Evolutionary conservation across 2,888 invertebrate species (phyloP).

Genomic region (Gisinianus flammeolus): DNA sequence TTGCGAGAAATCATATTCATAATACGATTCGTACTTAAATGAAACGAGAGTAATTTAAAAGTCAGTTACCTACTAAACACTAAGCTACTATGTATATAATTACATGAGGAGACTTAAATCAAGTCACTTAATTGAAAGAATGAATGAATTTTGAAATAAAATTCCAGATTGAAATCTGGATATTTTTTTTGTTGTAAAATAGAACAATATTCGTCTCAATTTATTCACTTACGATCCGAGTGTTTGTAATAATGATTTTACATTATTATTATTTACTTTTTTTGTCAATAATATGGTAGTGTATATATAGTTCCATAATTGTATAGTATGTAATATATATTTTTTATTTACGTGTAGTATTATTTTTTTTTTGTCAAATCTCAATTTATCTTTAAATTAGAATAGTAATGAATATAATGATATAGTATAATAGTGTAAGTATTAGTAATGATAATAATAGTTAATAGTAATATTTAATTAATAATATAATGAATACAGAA

Average conservation of each 20-base stretch:
- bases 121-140: too few species aligned
- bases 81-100: neutral
- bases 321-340: neutral
- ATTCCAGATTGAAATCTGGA: neutral
- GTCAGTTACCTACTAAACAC: too few species aligned
- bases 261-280: slow-evolving; percentile 4
- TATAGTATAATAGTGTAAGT: neutral
- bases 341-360: neutral
- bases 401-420: neutral
- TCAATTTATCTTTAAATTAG: neutral
- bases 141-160: neutral
- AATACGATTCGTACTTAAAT: too few species aligned
- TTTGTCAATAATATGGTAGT: neutral
- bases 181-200: slow-evolving; percentile 29
- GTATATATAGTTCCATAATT: neutral
- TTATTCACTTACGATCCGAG: neutral
- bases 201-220: slow-evolving; percentile 16
- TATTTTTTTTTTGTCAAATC: neutral
- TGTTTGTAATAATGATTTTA: neutral
- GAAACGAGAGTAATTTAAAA: too few species aligned
- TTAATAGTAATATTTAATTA: neutral
- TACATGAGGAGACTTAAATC: neutral
- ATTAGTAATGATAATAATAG: slow-evolving; percentile 1
- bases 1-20: too few species aligned
- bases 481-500: neutral